These are phyloP conservation scores for Calliopsis andreniformis DNA, from an alignment of 1,140 invertebrate genomes.

Conservation along the genomic window DNA sequence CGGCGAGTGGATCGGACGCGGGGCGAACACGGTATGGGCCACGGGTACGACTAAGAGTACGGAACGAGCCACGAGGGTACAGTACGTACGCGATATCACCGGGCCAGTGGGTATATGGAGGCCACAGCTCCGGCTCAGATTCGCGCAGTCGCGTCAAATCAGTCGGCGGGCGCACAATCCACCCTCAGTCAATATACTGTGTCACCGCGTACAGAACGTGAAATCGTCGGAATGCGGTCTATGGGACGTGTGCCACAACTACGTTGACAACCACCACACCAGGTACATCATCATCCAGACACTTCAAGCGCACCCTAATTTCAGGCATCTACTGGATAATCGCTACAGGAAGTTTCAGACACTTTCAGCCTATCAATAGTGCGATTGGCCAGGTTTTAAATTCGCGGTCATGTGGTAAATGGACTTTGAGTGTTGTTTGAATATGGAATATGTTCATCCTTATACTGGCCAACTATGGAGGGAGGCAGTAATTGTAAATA, in stretches of 20 bases:
- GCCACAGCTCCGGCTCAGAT: constrained; percentile 55
- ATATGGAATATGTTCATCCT: no score
- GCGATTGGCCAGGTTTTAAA: no score
- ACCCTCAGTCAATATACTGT: constrained; percentile 80
- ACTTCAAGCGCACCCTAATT: not conserved
- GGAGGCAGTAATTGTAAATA: no score
- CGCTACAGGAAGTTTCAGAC: not conserved
- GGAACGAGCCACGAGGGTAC: constrained; percentile 43
- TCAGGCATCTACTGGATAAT: not conserved
- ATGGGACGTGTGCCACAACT: not conserved
- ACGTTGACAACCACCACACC: constrained; percentile 8
- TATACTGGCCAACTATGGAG: no score
- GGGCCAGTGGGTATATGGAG: constrained; percentile 48
- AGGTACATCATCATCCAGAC: not conserved
- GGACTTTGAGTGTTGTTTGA: no score
- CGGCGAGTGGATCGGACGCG: constrained; percentile 14
- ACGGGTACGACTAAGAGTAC: constrained; percentile 39
- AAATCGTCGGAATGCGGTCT: constrained; percentile 53
- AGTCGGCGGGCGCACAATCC: constrained; percentile 75
- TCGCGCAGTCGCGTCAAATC: constrained; percentile 78
- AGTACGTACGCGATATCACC: constrained; percentile 46
- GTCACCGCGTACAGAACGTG: constrained; percentile 55
- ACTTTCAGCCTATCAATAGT: no score
- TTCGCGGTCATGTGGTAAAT: not conserved
- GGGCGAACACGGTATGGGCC: constrained; percentile 11